Base-by-base conservation (phyloP, 2,797 vertebrate species). In the Mus minutoides region DNA sequence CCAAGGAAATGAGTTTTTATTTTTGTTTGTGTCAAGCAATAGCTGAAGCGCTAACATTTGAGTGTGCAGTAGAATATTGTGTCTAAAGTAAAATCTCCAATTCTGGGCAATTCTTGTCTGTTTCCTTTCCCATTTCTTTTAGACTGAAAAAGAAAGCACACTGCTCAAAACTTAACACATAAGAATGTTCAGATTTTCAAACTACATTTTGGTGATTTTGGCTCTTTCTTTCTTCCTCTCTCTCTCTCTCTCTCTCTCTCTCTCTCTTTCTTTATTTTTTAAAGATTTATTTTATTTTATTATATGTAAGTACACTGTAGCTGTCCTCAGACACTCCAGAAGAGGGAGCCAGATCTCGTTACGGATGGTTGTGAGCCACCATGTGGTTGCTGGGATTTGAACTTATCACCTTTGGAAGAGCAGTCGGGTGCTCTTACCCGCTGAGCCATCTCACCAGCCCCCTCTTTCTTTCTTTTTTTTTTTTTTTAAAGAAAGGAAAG, bases 11-110 rank as follows among this genome's bases (percentile, higher is more conserved):
- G 71, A 54, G 12, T 62, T 96, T 96, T 94, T 56, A 83, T 54
- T 92, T 97, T 97, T 97, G 82, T 88, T 93, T 96, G 76, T 80
- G 78, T 46, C 90, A 49, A n/a, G 40, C 52, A 94, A 46, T 76
- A 83, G 56, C 24, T 34, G 9, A 91, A 92, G 71, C 52, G 43
- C 56, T 93, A 67, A 34, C 92, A 88, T 95, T 37, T 89, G 64
- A 67, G 19, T 85, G 7, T 80, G 43, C 17, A 9, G 14, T 60
- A 26, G 29, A 85, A 86, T 58, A 43, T 88, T 91, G 31, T 92
- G 10, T 71, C 14, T 64, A 40, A 90, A 87, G 54, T 29, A 88
- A 92, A 85, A 90, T 60, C 49, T n/a, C 16, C 29, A 49, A 40
- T 49, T 43, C 64, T 92, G 62, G 40, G 31, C 60, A 82, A 43